Evolutionary conservation across 2,888 invertebrate species (phyloP).

Genomic region (Poecilobothrus nobilitatus): DNA sequence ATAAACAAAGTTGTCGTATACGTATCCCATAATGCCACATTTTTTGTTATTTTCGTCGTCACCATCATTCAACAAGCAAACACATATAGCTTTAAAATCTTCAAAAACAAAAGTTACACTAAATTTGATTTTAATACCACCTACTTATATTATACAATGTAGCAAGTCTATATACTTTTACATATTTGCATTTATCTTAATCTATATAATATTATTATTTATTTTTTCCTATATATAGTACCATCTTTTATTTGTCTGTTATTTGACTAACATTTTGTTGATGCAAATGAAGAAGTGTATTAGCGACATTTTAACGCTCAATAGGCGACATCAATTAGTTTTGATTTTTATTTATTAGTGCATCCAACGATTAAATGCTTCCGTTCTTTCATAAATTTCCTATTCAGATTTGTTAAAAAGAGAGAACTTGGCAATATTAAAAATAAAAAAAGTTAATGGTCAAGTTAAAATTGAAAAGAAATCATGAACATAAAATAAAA

Average conservation of each 20-base stretch:
- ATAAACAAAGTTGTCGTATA: neutral
- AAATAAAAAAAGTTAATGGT: no score
- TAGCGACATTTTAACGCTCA: neutral
- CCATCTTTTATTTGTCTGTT: no score
- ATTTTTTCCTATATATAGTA: no score
- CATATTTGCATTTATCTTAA: neutral
- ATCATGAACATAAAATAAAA: no score
- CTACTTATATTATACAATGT: neutral
- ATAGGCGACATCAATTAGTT: conserved; percentile 1
- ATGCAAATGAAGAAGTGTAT: neutral
- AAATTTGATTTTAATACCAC: neutral
- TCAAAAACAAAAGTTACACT: neutral
- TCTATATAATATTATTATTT: no score
- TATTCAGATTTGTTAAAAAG: neutral
- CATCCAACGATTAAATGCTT: neutral
- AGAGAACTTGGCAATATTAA: no score
- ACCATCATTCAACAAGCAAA: no score
- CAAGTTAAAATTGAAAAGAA: no score
- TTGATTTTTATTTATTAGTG: neutral
- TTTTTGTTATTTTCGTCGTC: no score
- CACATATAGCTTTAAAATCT: no score
- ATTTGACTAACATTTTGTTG: no score
- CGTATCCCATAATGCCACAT: no score
- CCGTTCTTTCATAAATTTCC: neutral
- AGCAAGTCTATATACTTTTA: neutral